A percentile compares a stretch with the other conserved stretches of the same genome.
Evolutionary conservation across 2,113 vertebrate species (phyloP).

Genomic region (Acrocephalus arundinaceus): DNA sequence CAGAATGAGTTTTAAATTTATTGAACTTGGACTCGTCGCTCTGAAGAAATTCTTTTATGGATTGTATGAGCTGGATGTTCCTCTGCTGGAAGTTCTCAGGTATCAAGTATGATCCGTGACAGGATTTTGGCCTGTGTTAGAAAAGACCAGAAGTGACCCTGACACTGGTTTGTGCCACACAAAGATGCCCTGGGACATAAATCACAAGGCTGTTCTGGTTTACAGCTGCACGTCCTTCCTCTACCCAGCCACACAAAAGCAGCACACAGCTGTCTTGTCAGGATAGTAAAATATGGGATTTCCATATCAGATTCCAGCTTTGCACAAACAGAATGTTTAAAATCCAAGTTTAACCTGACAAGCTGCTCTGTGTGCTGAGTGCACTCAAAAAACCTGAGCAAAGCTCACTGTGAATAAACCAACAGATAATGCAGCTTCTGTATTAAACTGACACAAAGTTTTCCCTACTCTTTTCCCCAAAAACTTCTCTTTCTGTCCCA

Average conservation of each 20-base stretch:
- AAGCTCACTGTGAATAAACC: neutral
- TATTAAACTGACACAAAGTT: neutral
- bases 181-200: neutral
- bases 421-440: neutral
- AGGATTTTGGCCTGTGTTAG: constrained; percentile 64
- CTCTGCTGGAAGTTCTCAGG: constrained; percentile 93
- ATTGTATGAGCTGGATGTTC: constrained; percentile 92
- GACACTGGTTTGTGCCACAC: neutral
- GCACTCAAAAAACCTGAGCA: neutral
- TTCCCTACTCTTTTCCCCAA: neutral
- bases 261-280: neutral
- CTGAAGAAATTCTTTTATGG: constrained; percentile 88
- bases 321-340: neutral
- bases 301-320: neutral
- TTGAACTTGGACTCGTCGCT: constrained; percentile 91
- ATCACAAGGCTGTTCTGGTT: neutral
- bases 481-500: neutral
- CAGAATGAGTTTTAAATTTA: constrained; percentile 92
- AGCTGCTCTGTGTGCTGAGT: neutral
- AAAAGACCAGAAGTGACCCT: neutral
- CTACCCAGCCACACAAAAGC: neutral
- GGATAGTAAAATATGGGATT: neutral
- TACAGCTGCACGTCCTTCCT: neutral
- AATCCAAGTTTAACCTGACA: neutral
- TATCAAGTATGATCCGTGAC: constrained; percentile 78